Evolutionary conservation across 2,888 invertebrate genomes (phyloP).

Genomic region (Callimorpha dominula): DNA sequence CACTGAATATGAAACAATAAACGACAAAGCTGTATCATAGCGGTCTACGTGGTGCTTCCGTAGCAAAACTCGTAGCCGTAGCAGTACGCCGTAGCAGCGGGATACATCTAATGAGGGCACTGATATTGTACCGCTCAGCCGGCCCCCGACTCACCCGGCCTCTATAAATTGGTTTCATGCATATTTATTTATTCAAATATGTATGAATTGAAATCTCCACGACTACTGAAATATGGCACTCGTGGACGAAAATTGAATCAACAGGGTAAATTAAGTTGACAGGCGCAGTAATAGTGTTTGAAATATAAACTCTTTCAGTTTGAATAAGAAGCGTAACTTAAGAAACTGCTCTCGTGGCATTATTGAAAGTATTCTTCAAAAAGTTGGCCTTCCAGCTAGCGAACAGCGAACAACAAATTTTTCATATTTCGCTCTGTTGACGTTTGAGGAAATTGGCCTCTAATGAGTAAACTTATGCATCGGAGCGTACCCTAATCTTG

Average conservation of each 20-base stretch:
- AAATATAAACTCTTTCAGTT: conserved; percentile 56
- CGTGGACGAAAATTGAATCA: conserved; percentile 80
- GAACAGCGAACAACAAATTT: conserved; percentile 59
- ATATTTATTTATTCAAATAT: conserved; percentile 87
- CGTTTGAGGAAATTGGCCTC: conserved; percentile 68
- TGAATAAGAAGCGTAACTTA: conserved; percentile 52
- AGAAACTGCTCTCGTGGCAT: conserved; percentile 53
- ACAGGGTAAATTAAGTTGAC: conserved; percentile 77
- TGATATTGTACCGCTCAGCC: conserved; percentile 76
- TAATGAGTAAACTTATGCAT: conserved; percentile 72
- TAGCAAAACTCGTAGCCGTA: conserved; percentile 68
- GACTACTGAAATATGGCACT: conserved; percentile 83
- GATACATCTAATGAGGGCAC: conserved; percentile 79
- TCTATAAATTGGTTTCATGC: conserved; percentile 86
- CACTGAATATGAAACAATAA: conserved; percentile 57
- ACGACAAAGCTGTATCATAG: conserved; percentile 60
- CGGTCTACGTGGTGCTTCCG: conserved; percentile 66
- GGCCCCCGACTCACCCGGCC: conserved; percentile 69
- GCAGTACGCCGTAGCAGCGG: conserved; percentile 65
- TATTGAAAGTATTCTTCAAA: conserved; percentile 63
- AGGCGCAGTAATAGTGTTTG: conserved; percentile 55
- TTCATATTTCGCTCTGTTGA: conserved; percentile 65
- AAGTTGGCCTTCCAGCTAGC: conserved; percentile 54
- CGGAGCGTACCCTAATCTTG: conserved; percentile 57
- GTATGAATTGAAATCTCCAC: conserved; percentile 85